Conservation (phyloP, 1,140 invertebrate species). For the Drosophila cardini region DNA sequence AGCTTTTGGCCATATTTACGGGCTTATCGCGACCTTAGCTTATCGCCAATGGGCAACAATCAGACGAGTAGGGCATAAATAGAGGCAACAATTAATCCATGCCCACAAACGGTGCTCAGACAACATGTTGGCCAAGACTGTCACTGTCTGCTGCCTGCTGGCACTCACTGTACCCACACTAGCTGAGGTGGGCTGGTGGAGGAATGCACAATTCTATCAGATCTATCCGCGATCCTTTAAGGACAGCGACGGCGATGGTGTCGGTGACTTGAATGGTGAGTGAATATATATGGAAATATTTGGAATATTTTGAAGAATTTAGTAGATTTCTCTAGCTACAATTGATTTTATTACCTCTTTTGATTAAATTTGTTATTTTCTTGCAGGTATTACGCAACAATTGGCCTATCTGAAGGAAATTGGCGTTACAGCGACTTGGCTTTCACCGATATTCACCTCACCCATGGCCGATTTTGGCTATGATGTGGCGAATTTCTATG, state of each 20-base stretch:
- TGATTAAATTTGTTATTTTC: constrained; percentile 50
- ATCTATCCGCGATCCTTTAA: constrained; percentile 92
- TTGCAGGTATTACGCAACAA: constrained; percentile 86
- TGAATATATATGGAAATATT: neutral
- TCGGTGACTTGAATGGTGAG: constrained; percentile 89
- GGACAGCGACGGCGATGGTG: constrained; percentile 91
- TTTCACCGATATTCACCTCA: constrained; percentile 87
- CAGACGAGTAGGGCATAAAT: constrained; percentile 49
- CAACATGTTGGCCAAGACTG: constrained; percentile 52
- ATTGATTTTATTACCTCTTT: neutral
- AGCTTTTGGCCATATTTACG: constrained; percentile 21
- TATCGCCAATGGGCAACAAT: constrained; percentile 37
- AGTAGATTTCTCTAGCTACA: rapidly evolving
- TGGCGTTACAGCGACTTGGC: constrained; percentile 88
- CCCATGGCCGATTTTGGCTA: constrained; percentile 88
- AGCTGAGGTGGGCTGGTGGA: constrained; percentile 88
- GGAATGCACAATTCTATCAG: constrained; percentile 90
- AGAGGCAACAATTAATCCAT: constrained; percentile 54
- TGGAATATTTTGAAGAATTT: too few relatives aligned
- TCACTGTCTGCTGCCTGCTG: constrained; percentile 61
- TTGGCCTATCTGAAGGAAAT: constrained; percentile 88
- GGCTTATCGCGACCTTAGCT: constrained; percentile 40
- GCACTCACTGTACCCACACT: constrained; percentile 56
- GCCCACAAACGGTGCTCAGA: constrained; percentile 15
- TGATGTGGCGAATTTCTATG: constrained; percentile 88